Conservation (phyloP, 2,113 vertebrate genomes). For the Apus apus region DNA sequence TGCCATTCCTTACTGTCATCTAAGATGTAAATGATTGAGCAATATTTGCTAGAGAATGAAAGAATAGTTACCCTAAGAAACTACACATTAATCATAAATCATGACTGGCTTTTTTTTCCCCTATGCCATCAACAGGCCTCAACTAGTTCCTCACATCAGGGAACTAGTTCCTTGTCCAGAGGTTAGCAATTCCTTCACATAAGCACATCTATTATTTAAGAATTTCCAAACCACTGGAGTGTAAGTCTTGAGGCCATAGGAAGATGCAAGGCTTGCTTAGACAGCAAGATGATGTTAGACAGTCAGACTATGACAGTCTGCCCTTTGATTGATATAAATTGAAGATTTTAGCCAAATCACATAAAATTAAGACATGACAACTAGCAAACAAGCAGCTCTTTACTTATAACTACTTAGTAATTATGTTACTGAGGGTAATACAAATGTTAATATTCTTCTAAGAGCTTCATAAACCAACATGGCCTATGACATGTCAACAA, state of each 20-base stretch:
- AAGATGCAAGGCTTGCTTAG: background rate
- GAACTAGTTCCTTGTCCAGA: background rate
- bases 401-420: background rate
- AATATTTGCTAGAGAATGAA: constrained; percentile 53
- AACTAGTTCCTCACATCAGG: background rate
- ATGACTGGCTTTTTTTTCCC: background rate
- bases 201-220: background rate
- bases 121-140: background rate
- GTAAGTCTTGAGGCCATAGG: background rate
- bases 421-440: background rate
- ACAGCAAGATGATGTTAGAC: background rate
- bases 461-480: background rate
- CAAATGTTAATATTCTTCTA: constrained; percentile 2
- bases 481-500: background rate
- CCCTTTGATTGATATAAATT: background rate
- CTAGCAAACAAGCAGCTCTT: background rate
- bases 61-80: background rate
- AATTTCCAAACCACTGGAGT: background rate
- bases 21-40: background rate
- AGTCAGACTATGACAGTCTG: background rate
- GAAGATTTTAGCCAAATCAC: background rate
- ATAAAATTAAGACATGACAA: background rate
- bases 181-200: background rate
- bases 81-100: constrained; percentile 3
- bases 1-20: background rate